These are phyloP conservation scores for Archilochus colubris DNA, from an alignment of 2,113 vertebrate species.

Conservation along the genomic window DNA sequence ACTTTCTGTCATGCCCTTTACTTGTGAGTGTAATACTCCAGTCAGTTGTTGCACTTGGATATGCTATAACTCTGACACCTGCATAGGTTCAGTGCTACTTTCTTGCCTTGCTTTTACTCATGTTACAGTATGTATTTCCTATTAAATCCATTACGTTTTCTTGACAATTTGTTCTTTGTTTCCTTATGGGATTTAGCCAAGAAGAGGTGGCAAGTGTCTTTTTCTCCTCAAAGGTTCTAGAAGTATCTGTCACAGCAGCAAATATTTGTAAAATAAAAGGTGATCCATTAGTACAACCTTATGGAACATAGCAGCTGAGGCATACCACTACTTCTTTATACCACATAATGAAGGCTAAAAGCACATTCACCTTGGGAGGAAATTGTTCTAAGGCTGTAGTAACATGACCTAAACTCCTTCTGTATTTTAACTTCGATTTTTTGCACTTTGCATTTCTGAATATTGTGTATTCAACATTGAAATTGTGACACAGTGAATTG, in stretches of 20 bases:
- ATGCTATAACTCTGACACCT: slow-evolving; percentile 9
- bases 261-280: background rate
- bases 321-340: background rate
- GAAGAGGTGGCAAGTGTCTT: background rate
- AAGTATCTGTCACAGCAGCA: background rate
- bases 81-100: background rate
- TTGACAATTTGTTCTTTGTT: background rate
- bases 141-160: background rate
- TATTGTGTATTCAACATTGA: background rate
- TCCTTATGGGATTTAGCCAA: background rate
- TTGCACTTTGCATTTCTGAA: background rate
- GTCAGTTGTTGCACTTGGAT: slow-evolving; percentile 8
- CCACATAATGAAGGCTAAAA: background rate
- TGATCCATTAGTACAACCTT: background rate
- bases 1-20: background rate
- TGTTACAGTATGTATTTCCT: background rate
- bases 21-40: background rate
- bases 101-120: background rate
- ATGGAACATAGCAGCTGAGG: background rate
- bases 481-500: background rate
- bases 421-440: background rate
- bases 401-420: background rate
- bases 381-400: background rate
- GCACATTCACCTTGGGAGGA: background rate
- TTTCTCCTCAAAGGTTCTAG: background rate